Percentiles rank a stretch among this genome's conserved stretches.
Conservation (phyloP, 2,888 invertebrate genomes). For the Lasioglossum leucozonium region DNA sequence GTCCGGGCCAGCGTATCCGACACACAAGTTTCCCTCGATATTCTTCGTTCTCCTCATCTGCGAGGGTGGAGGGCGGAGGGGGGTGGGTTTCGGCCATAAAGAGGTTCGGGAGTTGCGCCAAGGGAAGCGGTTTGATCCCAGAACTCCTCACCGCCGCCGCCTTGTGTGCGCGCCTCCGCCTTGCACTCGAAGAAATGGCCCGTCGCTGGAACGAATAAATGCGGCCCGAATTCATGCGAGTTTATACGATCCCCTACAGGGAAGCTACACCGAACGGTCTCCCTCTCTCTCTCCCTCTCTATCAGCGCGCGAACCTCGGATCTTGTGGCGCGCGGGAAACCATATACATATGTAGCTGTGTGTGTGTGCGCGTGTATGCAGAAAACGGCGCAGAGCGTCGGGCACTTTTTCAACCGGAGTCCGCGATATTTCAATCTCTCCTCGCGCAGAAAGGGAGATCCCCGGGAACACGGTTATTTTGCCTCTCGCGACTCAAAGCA, state of each 20-base stretch:
- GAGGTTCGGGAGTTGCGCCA: constrained; percentile 14
- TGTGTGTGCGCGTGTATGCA: not conserved
- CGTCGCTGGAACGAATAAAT: constrained; percentile 48
- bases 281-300: not conserved
- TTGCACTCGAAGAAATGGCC: constrained; percentile 32
- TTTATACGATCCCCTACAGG: constrained; percentile 38
- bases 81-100: constrained; percentile 7
- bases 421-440: constrained; percentile 43
- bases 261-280: not conserved
- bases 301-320: not conserved
- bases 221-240: constrained; percentile 47
- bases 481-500: constrained; percentile 21
- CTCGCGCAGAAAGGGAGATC: constrained; percentile 21
- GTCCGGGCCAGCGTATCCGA: not conserved
- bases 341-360: not conserved
- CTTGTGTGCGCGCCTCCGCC: not conserved
- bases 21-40: not conserved
- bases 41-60: not conserved
- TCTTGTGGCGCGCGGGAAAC: not conserved
- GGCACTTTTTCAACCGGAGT: constrained; percentile 19
- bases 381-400: not conserved
- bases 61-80: not conserved
- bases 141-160: constrained; percentile 20
- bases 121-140: constrained; percentile 33
- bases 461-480: constrained; percentile 37